Evolutionary conservation across 2,113 vertebrate genomes (phyloP), one percentile per base, ranked within the genome.

Genomic region (Cephalopterus ornatus): DNA sequence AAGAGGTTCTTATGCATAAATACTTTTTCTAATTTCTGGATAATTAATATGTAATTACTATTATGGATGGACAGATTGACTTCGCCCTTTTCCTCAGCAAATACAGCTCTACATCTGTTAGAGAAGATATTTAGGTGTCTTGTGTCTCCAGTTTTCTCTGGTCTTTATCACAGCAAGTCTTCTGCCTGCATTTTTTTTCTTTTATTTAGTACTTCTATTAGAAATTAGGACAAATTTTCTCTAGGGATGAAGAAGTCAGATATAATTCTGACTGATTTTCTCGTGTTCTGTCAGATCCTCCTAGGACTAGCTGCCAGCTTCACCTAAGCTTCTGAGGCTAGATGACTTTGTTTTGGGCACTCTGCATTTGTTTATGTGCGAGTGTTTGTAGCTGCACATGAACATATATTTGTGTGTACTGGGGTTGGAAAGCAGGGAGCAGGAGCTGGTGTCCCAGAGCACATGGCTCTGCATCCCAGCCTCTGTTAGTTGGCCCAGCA

Each of bases 391-490:
- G 50, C 24, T 74, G 50, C 27, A 32, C 23, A 0, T 8, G 33
- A 26, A 20, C 5, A 1, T 33, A 8, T 3, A 9, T 74, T 71
- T 71, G 33, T 16, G 6, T 44, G 35, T 37, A 5, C 3, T 1
- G 1, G 28, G 44, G 6, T 75, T 75, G 59, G 28, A 68, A 85
- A 85, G 16, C 2, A 41, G 41, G 79, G 33, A 82, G 55, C 44
- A 55, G 42, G 66, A 75, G 35, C 46, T 0, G 0, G 55, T 35
- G 4, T 58, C 32, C 47, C 0, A 0, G 39, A n/a, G 12, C 3
- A 5, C 27, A 2, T 33, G 42, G 71, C 53, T 83, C 24, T 85
- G 75, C 67, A 21, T 61, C 32, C 44, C 42, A 73, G 0, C 18
- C 21, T 52, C 63, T 66, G 18, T 53, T 39, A 24, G 37, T 30